Percentiles rank a stretch among this genome's conserved stretches.
phyloP scores from a whole-genome alignment of 1,140 invertebrate genomes.

The Drosophila obscura region DNA sequence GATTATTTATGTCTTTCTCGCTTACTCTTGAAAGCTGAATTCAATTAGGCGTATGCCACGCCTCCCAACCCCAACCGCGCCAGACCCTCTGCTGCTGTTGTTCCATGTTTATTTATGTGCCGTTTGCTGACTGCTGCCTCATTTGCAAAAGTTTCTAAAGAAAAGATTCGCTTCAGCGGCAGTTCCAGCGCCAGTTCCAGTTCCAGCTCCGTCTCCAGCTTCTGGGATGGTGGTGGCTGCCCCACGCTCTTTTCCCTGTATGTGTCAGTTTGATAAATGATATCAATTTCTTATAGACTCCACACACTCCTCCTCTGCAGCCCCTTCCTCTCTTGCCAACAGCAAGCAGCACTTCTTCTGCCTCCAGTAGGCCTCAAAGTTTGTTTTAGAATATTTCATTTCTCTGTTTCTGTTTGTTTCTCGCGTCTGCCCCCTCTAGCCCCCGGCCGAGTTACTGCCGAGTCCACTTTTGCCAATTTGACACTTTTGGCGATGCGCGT shows the following conservation, averaged over 20 bases:
- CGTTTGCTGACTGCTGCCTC: conserved; percentile 44
- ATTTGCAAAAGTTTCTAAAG: conserved; percentile 69
- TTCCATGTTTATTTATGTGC: conserved; percentile 62
- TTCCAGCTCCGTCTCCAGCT: not conserved
- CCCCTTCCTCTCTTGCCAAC: no score
- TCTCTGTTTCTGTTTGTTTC: conserved; percentile 31
- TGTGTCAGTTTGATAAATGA: conserved; percentile 80
- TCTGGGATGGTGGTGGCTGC: conserved; percentile 8
- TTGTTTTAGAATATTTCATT: conserved; percentile 53
- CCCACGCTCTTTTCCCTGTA: conserved; percentile 27
- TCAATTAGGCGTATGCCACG: conserved; percentile 69
- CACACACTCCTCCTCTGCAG: conserved; percentile 6
- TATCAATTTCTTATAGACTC: conserved; percentile 78
- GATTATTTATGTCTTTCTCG: conserved; percentile 54
- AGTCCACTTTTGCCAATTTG: conserved; percentile 72
- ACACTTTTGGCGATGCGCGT: conserved; percentile 70
- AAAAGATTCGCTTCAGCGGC: conserved; percentile 36
- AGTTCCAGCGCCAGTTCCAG: not conserved
- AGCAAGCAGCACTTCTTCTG: conserved; percentile 10
- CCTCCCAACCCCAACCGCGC: not conserved
- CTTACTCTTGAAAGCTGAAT: conserved; percentile 56
- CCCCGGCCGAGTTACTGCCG: no score
- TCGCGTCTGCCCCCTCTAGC: not conserved
- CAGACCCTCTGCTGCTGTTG: no score
- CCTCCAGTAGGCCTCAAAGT: conserved; percentile 60